Evolutionary conservation across 2,797 vertebrate genomes (phyloP), one percentile per base, ranked within the genome.

Genomic region (Pipistrellus pipistrellus): DNA sequence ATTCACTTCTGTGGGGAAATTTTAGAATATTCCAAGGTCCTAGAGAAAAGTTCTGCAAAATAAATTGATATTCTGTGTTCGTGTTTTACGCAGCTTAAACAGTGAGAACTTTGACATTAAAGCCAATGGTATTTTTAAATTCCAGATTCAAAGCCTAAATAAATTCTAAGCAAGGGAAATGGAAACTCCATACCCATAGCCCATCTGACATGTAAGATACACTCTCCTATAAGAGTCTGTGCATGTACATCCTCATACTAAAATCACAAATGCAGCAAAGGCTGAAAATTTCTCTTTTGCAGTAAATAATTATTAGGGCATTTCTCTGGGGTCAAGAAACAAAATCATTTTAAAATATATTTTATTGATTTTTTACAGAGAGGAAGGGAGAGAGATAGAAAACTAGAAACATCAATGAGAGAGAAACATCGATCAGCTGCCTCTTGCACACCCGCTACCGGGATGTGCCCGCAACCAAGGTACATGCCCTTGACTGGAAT

Each of bases 21-120:
- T 82, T 80, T 80, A 14, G 95, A 84, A 90, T 81, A 86, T 72
- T 69, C 64, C 57, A 88, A 71, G 27, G 2, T 6, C 25, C 53
- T 81, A 27, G 4, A 38, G 62, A 75, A 94, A 95, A 91, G 6
- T 0, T 44, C 75, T 78, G 2, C 7, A 80, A 69, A 91, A 92
- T 57, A 91, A 91, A 94, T 84, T 48, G 1, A 59, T 83, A 69
- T 17, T 7, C 15, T 38, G 23, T 7, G 3, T 88, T 88, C 48
- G 27, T 69, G 23, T 72, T 72, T 81, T 48, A 90, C 15, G 78
- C 11, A 71, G 21, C 55, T 76, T 75, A 92, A 94, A 84, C 30
- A 9, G 10, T 71, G 44, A 46, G 21, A 85, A 30, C 18, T 68
- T 0, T 38, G 4, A 6, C 85, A 73, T 73, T 90, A 82, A 85